Evolutionary conservation across 1,140 invertebrate genomes (phyloP), one percentile per base, ranked within the genome.

Genomic region (Nylanderia fulva): DNA sequence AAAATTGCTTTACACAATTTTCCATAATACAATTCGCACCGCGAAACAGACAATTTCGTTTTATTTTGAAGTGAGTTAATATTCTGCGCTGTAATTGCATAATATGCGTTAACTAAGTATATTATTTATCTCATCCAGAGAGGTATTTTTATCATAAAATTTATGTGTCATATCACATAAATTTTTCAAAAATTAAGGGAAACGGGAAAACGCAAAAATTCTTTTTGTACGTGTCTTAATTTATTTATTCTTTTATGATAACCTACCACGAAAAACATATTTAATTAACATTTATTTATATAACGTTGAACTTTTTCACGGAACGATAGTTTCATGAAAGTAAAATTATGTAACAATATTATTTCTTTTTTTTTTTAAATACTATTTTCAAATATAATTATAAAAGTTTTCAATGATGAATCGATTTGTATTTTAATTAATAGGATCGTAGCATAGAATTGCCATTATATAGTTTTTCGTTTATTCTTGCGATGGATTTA

Each of bases 1-100:
- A 68, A 71, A 82, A 72, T 82, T 82, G 36, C 27, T 80, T 56
- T 71, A 82, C 52, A 72, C 77, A 56, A 56, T 72, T 82, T 71
- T 48, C 66, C 77, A 45, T 72, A 71, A 82, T 56, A 45, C 77
- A 29, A 71, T 82, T 72, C 48, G 13, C 66, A 45, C 45, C 21
- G 29, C 21, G 52, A 2, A 72, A 71, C 77, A 58, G 77, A 80
- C 36, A 66, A 36, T 56, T 21, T 66, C 15, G 29, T 29, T 69
- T 80, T 80, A 56, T 82, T 82, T 71, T 29, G 29, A 21, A 42
- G 64, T 5, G 54, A 58, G 36, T 58, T 82, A 71, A 82, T 72
- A 71, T 52, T 9, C 76, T 13, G 45, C 61, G 45, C 2, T 56
- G 61, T 52, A 79, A 79, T 79, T 79, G 76, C n/a, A 45, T 48